phyloP scores from a whole-genome alignment of 92 coral and sea anemone species.

The Parazoanthus atlanticus region DNA sequence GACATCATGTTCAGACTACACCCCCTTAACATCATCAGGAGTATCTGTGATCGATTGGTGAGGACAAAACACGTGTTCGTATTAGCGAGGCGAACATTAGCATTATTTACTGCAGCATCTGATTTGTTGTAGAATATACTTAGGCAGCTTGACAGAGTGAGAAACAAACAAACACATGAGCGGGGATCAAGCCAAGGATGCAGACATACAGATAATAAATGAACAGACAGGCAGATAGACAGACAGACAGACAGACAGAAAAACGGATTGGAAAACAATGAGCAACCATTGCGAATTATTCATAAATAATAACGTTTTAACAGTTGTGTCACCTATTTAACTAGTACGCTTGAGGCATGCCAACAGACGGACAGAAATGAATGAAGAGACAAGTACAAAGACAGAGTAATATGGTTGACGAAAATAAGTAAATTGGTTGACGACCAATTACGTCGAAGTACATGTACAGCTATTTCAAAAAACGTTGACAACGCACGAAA shows the following conservation, averaged over 20 bases:
- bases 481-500: too few species aligned
- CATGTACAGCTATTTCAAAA: too few species aligned
- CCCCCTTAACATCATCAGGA: conserved; percentile 71
- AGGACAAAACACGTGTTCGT: not conserved
- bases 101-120: not conserved
- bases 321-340: not conserved
- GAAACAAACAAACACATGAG: not conserved
- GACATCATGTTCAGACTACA: conserved; percentile 89
- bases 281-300: too few species aligned
- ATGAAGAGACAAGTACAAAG: not conserved
- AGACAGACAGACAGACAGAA: conserved; percentile 6
- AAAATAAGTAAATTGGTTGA: too few species aligned
- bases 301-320: too few species aligned
- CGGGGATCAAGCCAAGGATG: not conserved
- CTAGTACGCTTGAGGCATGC: too few species aligned
- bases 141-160: not conserved
- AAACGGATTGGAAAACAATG: not conserved
- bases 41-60: conserved; percentile 75
- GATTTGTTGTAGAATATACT: not conserved
- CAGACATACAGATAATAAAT: not conserved
- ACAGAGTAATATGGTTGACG: too few species aligned
- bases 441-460: too few species aligned
- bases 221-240: conserved; percentile 14
- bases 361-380: not conserved
- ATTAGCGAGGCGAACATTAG: not conserved